Percentiles rank a stretch among this genome's conserved stretches.
These are phyloP conservation scores for Myxocyprinus asiaticus DNA, from an alignment of 2,113 vertebrate species.

Conservation along the genomic window DNA sequence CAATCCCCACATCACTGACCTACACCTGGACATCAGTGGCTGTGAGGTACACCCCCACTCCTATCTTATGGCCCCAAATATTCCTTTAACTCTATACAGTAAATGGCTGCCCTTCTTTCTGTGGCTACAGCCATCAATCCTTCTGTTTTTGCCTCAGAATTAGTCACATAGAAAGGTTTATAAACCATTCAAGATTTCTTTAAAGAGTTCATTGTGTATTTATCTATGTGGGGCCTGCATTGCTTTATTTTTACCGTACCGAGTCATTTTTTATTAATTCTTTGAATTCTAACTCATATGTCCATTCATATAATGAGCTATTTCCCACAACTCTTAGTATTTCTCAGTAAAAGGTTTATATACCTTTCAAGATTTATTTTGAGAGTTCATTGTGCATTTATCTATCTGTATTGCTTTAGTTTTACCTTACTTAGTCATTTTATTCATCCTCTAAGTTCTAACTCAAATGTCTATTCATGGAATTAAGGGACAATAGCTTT, in stretches of 20 bases:
- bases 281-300: too few relatives aligned
- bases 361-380: too few relatives aligned
- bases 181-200: neutral
- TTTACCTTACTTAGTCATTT: neutral
- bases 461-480: too few relatives aligned
- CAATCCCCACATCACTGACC: conserved; percentile 85
- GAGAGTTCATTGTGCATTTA: conserved; percentile 1
- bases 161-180: neutral
- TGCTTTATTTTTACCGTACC: too few relatives aligned
- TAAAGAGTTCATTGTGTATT: neutral
- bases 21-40: conserved; percentile 87
- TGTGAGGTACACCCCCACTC: conserved; percentile 78
- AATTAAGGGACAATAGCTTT: too few relatives aligned
- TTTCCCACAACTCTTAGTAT: too few relatives aligned
- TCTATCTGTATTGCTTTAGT: neutral
- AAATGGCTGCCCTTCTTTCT: conserved; percentile 19
- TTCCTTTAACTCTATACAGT: conserved; percentile 16
- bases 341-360: too few relatives aligned
- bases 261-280: too few relatives aligned
- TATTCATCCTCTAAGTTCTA: neutral
- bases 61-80: neutral
- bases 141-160: neutral
- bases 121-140: neutral
- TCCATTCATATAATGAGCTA: too few relatives aligned
- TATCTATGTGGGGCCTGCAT: too few relatives aligned